Percentiles rank a stretch among this genome's conserved stretches.
These are phyloP conservation scores for Chitala chitala DNA, from an alignment of 2,113 vertebrate species.

Conservation along the genomic window DNA sequence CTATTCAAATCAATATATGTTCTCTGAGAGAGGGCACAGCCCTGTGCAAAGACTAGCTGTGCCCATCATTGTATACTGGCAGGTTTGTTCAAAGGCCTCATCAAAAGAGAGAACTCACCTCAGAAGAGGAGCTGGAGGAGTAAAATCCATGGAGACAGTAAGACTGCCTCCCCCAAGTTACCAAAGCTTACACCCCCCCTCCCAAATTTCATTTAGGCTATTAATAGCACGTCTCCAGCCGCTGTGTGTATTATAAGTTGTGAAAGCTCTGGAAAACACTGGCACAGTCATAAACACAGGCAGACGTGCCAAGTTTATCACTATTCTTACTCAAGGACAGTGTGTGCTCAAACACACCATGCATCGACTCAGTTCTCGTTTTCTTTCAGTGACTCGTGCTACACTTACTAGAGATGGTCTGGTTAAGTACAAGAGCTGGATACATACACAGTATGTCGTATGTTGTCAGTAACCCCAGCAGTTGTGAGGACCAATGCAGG, in stretches of 20 bases:
- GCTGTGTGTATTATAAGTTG: background rate
- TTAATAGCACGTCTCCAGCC: background rate
- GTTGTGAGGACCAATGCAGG: slow-evolving; percentile 5
- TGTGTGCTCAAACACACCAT: background rate
- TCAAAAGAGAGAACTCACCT: background rate
- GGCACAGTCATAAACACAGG: background rate
- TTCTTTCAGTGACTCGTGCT: background rate
- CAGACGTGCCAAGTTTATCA: background rate
- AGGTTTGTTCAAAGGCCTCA: background rate
- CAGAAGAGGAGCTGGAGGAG: background rate
- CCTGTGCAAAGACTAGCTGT: too few species aligned
- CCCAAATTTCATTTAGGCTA: background rate
- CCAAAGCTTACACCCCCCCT: background rate
- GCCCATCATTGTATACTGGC: background rate
- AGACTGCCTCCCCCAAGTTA: background rate
- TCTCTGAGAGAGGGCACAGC: too few species aligned
- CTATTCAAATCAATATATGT: too few species aligned
- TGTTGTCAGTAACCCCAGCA: background rate
- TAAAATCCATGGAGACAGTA: background rate
- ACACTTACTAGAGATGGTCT: background rate
- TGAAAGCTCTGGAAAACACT: background rate
- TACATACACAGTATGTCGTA: too few species aligned
- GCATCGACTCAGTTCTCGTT: background rate
- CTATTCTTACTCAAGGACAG: background rate
- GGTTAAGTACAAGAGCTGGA: too few species aligned